Percentiles rank a stretch among this genome's conserved stretches.
Conservation (phyloP, 2,113 vertebrate species). For the Mandrillus leucophaeus region DNA sequence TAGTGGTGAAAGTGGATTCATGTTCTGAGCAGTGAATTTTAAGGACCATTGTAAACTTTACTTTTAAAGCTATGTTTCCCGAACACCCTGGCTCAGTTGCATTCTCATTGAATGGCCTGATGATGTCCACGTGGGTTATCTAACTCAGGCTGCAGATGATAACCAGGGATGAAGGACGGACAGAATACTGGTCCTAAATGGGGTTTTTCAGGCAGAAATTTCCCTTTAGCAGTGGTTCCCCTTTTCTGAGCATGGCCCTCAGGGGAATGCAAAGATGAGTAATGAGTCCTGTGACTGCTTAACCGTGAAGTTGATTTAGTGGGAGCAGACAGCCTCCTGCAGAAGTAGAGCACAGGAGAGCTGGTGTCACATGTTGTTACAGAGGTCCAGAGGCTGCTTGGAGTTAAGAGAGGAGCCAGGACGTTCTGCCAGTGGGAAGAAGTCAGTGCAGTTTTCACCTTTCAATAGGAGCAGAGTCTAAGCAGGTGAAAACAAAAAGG, state of each 20-base stretch:
- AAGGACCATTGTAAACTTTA: not conserved
- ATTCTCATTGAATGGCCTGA: not conserved
- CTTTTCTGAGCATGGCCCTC: not conserved
- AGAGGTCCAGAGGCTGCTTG: not conserved
- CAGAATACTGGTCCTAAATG: not conserved
- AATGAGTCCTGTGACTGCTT: not conserved
- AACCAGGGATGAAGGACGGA: not conserved
- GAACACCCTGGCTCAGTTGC: not conserved
- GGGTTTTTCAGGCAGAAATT: not conserved
- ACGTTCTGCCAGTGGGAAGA: not conserved
- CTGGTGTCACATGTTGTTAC: not conserved
- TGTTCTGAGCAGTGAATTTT: constrained; percentile 23
- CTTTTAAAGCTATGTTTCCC: not conserved
- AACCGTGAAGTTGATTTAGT: not conserved
- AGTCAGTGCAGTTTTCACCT: not conserved
- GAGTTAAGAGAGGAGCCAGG: not conserved
- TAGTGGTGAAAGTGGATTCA: not conserved
- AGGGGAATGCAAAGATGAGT: not conserved
- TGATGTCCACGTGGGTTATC: not conserved
- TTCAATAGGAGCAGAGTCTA: not conserved
- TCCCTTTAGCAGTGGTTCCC: not conserved
- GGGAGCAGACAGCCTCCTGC: not conserved
- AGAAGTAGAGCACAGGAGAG: not conserved
- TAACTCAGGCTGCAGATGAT: not conserved
- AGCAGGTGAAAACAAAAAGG: not conserved